These are phyloP conservation scores for Strigamia transsilvanica DNA, from an alignment of 2,888 invertebrate species.

Conservation along the genomic window DNA sequence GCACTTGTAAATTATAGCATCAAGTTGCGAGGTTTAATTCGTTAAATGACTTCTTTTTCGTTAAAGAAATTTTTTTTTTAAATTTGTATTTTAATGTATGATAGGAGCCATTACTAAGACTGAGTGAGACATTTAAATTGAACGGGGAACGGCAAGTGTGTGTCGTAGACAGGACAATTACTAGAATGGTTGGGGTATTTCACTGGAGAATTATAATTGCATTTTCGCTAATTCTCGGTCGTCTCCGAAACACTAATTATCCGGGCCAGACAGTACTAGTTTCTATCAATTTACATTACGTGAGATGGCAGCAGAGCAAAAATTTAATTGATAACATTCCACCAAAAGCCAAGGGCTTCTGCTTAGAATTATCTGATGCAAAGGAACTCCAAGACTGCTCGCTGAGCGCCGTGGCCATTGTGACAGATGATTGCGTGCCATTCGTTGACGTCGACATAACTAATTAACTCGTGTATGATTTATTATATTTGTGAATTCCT, in stretches of 20 bases:
- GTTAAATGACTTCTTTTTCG: neutral
- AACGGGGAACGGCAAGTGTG: conserved; percentile 19
- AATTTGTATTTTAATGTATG: conserved; percentile 12
- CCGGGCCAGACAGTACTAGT: conserved; percentile 32
- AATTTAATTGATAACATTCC: conserved; percentile 49
- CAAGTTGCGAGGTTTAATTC: neutral
- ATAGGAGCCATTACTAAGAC: conserved; percentile 15
- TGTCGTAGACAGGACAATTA: conserved; percentile 40
- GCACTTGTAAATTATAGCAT: neutral
- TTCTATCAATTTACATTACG: conserved; percentile 40
- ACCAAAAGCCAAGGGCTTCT: conserved; percentile 35
- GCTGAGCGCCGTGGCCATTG: conserved; percentile 27
- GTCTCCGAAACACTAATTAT: conserved; percentile 42
- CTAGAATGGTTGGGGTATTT: conserved; percentile 40
- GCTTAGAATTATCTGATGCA: conserved; percentile 41
- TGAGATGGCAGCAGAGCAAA: conserved; percentile 41
- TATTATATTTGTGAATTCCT: conserved; percentile 28
- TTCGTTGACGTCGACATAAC: conserved; percentile 32
- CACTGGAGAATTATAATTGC: conserved; percentile 46
- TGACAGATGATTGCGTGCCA: conserved; percentile 38
- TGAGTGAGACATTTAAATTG: conserved; percentile 33
- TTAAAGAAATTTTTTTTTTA: neutral
- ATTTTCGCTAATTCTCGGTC: conserved; percentile 48
- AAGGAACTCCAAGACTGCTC: neutral
- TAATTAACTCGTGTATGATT: conserved; percentile 36